Evolutionary conservation across 37 sponge, comb jelly and placozoan species (phyloP).

Genomic region (Petrosia ficiformis): DNA sequence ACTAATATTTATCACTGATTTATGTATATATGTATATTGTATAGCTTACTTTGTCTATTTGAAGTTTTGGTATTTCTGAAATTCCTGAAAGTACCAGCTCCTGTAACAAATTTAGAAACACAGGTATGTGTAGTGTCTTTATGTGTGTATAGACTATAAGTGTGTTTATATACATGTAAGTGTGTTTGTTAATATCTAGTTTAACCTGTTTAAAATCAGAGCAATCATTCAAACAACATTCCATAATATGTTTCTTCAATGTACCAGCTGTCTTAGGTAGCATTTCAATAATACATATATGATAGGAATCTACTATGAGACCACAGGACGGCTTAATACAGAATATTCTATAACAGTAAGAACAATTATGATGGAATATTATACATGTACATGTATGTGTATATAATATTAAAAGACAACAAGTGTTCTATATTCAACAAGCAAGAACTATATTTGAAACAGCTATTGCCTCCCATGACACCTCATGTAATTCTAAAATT

Average conservation of each 20-base stretch:
- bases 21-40: neutral
- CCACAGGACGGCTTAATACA: conserved; percentile 58
- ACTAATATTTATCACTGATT: neutral
- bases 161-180: too few relatives aligned
- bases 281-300: conserved; percentile 35
- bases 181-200: too few relatives aligned
- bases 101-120: conserved; percentile 20
- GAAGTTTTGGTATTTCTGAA: conserved; percentile 52
- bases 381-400: too few relatives aligned
- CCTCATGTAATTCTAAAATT: too few relatives aligned
- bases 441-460: too few relatives aligned
- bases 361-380: too few relatives aligned
- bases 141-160: neutral
- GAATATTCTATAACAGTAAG: conserved; percentile 33
- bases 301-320: neutral
- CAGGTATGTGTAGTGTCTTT: too few relatives aligned
- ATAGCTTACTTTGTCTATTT: conserved; percentile 63
- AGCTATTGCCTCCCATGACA: too few relatives aligned
- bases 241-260: neutral
- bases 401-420: too few relatives aligned
- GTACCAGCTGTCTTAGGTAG: conserved; percentile 14
- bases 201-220: conserved; percentile 6
- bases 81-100: conserved; percentile 51
- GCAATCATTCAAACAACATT: conserved; percentile 21
- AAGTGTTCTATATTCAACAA: too few relatives aligned